Evolutionary conservation across 2,113 vertebrate species (phyloP), one percentile per base, ranked within the genome.

Genomic region (Rhipidura dahli): DNA sequence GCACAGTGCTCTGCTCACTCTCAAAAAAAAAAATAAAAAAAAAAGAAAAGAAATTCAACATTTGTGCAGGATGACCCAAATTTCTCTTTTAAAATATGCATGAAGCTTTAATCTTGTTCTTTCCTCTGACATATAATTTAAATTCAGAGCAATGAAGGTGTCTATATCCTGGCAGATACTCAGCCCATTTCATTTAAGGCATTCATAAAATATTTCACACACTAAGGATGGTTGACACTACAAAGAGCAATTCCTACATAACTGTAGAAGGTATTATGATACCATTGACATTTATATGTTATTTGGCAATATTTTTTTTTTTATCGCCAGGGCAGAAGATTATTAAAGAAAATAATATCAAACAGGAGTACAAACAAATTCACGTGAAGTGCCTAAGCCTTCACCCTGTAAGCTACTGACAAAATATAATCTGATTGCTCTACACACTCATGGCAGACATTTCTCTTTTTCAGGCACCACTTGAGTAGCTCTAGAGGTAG

Each of bases 191-290:
- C 64, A 78, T 83, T 77, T 50, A 53, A 95, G 64, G 28, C 76
- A 84, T 81, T 92, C 83, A 87, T 71, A 82, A 94, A 94, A 81
- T 87, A 94, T 87, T 94, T 94, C 89, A 89, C 33, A 33, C 22
- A 19, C 40, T 59, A 75, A 87, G 84, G 27, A 66, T 54, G 56
- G 60, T n/a, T 91, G 80, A 87, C 89, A 92, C 83, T 94, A 91
- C 77, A 92, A 93, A 92, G 33, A 90, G 47, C 35, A 70, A 70
- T 78, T 83, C 59, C 80, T 77, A 77, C 47, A 64, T 47, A 81
- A 63, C 21, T 5, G 5, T 31, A 56, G 44, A 70, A 71, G 10
- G 37, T 63, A 83, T 61, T 86, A 81, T 31, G 60, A 59, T 73
- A 73, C 9, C 56, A 54, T 9, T 92, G 56, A 56, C 81, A 63